phyloP scores from a whole-genome alignment of 2,797 vertebrate genomes.

The Huso huso region DNA sequence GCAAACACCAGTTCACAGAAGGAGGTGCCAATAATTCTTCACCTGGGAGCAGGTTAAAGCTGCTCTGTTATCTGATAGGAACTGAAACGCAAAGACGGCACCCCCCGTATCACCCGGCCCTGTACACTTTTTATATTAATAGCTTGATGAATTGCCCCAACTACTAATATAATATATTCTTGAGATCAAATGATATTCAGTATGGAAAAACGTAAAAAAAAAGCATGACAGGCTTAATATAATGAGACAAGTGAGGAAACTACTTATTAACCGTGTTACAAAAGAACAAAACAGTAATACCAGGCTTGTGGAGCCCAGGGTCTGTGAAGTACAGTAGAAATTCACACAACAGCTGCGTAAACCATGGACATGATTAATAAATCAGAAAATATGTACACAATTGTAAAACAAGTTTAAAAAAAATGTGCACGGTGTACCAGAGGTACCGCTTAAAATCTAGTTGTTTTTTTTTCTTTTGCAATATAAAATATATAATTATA shows the following conservation, averaged over 20 bases:
- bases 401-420: conserved; percentile 21
- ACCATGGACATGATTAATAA: background rate
- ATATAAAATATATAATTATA: conserved; percentile 31
- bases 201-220: too few relatives aligned
- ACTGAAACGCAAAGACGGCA: too few relatives aligned
- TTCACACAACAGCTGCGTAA: background rate
- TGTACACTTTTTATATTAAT: too few relatives aligned
- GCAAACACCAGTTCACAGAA: too few relatives aligned
- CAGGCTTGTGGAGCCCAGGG: background rate
- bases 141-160: too few relatives aligned
- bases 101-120: too few relatives aligned
- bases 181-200: too few relatives aligned
- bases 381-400: conserved; percentile 3
- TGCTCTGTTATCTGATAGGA: too few relatives aligned
- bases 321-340: background rate
- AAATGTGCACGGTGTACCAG: conserved; percentile 34
- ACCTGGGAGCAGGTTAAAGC: too few relatives aligned
- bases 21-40: too few relatives aligned
- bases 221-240: too few relatives aligned
- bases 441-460: conserved; percentile 31
- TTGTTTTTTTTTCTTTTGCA: conserved; percentile 30
- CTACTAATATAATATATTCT: background rate
- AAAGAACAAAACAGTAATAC: background rate
- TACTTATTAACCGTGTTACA: background rate
- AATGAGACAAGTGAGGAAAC: too few relatives aligned